phyloP scores from a whole-genome alignment of 2,113 vertebrate genomes.

The Epinephelus lanceolatus region DNA sequence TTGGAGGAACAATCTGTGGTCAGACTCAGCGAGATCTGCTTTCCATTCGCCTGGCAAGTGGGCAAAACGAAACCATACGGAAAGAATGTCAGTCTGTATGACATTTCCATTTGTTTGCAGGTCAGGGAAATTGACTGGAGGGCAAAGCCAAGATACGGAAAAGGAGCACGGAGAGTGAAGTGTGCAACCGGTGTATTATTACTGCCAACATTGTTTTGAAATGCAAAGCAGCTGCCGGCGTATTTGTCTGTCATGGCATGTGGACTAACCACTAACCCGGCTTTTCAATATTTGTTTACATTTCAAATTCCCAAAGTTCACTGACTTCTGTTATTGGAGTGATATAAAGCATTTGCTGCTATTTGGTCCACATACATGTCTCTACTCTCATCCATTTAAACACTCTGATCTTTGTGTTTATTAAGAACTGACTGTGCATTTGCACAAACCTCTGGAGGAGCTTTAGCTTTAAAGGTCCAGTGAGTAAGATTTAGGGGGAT shows the following conservation, averaged over 20 bases:
- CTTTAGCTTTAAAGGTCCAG: neutral
- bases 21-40: conserved; percentile 63
- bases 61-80: conserved; percentile 61
- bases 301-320: conserved; percentile 38
- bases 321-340: conserved; percentile 17
- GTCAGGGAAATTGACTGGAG: conserved; percentile 55
- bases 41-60: conserved; percentile 73
- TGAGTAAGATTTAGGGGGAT: too few relatives aligned
- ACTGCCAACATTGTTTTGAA: conserved; percentile 14
- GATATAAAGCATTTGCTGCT: conserved; percentile 11
- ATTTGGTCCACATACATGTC: neutral
- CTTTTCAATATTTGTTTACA: conserved; percentile 54
- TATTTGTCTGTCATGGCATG: conserved; percentile 31
- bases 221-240: conserved; percentile 36
- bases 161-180: conserved; percentile 1
- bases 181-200: conserved; percentile 22
- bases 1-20: conserved; percentile 73
- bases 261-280: conserved; percentile 44
- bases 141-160: conserved; percentile 33
- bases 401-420: neutral
- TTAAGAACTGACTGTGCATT: neutral
- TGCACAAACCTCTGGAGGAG: neutral
- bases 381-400: neutral
- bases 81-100: conserved; percentile 61
- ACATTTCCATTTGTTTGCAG: conserved; percentile 67